Evolutionary conservation across 2,113 vertebrate genomes (phyloP), one percentile per base, ranked within the genome.

Genomic region (Peromyscus polionotus): DNA sequence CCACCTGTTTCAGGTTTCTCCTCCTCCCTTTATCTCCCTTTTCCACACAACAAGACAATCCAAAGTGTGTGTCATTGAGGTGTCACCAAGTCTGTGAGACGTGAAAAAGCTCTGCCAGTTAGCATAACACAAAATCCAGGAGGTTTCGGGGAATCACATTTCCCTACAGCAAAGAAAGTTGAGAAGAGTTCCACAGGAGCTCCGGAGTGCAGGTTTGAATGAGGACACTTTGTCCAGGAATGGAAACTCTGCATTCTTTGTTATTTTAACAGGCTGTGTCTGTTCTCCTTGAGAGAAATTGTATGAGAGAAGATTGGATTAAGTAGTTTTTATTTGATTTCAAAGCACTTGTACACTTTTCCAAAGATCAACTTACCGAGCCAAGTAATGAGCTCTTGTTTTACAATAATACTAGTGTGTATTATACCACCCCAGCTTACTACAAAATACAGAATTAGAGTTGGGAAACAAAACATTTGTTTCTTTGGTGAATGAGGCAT

Each of bases 221-320:
- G 99, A 99, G 99, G 99, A 99, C 99, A 99, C 99, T 99, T 99
- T 99, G 99, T 99, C 99, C 98, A 98, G 99, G 99, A 99, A 99
- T 99, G 99, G 99, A 98, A 99, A 99, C 99, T 99, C 99, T 99
- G 98, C 99, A 98, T 99, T 99, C 99, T 99, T 99, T 99, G 99
- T 99, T 99, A 98, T 99, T 99, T 99, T 99, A 99, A 99, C 99
- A 99, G 99, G 99, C 99, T 99, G 99, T 99, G 99, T 99, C 99
- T 99, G 99, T 99, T 99, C 99, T 99, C 98, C 98, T 98, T 98
- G 99, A 98, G 98, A 98, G 98, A 99, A 98, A 98, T 98, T 99
- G 98, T 99, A 99, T 98, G 98, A 97, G 98, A 98, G 98, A 98
- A 99, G 98, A 99, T 98, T 99, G 99, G 98, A 99, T 99, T 99